Percentiles rank a stretch among this genome's conserved stretches.
These are phyloP conservation scores for Zaprionus nigranus DNA, from an alignment of 1,140 invertebrate genomes.

Conservation along the genomic window DNA sequence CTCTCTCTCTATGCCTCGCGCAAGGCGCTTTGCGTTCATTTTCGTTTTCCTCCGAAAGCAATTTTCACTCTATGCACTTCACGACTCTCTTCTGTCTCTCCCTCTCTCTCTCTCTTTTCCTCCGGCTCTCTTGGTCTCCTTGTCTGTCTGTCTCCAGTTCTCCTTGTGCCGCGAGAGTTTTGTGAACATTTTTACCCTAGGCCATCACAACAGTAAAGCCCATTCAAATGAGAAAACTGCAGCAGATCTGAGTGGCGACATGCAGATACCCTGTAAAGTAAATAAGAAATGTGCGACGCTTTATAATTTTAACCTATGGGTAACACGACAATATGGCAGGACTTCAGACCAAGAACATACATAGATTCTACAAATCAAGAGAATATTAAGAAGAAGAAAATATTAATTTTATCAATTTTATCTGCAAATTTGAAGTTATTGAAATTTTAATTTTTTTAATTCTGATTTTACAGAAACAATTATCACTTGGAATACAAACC, in stretches of 20 bases:
- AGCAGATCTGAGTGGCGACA: background rate
- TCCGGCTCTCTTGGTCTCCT: background rate
- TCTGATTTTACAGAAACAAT: too few relatives aligned
- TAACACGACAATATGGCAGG: too few relatives aligned
- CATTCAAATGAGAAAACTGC: constrained; percentile 23
- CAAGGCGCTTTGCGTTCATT: constrained; percentile 15
- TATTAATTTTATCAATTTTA: too few relatives aligned
- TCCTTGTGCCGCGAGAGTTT: constrained; percentile 15
- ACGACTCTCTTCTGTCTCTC: constrained; percentile 16
- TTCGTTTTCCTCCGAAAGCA: constrained; percentile 28
- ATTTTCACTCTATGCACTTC: constrained; percentile 42
- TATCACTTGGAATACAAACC: too few relatives aligned
- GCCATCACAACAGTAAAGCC: constrained; percentile 8
- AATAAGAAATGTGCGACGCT: too few relatives aligned
- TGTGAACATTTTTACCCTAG: constrained; percentile 30
- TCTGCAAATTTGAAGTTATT: too few relatives aligned
- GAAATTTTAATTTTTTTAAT: too few relatives aligned
- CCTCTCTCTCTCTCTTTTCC: background rate
- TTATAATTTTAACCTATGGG: background rate
- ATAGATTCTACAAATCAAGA: too few relatives aligned
- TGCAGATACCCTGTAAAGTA: constrained; percentile 10
- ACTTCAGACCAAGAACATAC: background rate
- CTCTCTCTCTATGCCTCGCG: constrained; percentile 2
- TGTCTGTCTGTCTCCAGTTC: constrained; percentile 7
- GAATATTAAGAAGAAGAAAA: too few relatives aligned